These are phyloP conservation scores for Poliocrania exsul DNA, from an alignment of 2,797 vertebrate genomes.

Conservation along the genomic window DNA sequence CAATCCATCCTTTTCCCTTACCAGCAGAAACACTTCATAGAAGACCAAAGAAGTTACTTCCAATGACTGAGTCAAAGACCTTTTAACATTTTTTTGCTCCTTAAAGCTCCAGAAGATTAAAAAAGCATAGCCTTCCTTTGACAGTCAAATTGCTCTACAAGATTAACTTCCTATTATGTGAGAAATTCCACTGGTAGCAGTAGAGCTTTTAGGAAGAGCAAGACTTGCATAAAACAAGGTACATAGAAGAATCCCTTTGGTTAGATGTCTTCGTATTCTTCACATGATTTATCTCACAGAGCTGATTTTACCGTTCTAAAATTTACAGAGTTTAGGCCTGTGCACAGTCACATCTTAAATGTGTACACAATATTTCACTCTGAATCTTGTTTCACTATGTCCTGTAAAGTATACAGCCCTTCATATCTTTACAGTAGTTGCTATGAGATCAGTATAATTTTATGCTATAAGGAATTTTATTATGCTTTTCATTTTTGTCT, in stretches of 20 bases:
- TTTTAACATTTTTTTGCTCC: not conserved
- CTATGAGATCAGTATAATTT: not conserved
- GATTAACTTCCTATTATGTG: not conserved
- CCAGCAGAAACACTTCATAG: not conserved
- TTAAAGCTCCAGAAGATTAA: not conserved
- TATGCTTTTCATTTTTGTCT: not conserved
- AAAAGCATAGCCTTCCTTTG: not conserved
- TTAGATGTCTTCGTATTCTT: not conserved
- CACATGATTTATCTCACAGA: not conserved
- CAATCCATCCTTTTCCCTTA: not conserved
- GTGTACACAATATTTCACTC: not conserved
- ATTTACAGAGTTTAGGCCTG: not conserved
- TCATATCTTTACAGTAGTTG: not conserved
- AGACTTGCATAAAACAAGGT: not conserved
- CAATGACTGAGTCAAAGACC: not conserved
- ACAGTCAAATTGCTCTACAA: not conserved
- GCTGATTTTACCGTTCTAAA: not conserved
- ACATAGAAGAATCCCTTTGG: not conserved
- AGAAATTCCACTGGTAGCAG: not conserved
- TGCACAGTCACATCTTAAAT: not conserved
- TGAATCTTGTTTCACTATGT: not conserved
- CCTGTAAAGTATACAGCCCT: not conserved
- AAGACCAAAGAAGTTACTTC: slow-evolving; percentile 18
- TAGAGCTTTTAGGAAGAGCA: not conserved
- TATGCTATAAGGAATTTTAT: not conserved